Conservation (phyloP, 2,113 vertebrate species). For the Mesoclemmys tuberculata region DNA sequence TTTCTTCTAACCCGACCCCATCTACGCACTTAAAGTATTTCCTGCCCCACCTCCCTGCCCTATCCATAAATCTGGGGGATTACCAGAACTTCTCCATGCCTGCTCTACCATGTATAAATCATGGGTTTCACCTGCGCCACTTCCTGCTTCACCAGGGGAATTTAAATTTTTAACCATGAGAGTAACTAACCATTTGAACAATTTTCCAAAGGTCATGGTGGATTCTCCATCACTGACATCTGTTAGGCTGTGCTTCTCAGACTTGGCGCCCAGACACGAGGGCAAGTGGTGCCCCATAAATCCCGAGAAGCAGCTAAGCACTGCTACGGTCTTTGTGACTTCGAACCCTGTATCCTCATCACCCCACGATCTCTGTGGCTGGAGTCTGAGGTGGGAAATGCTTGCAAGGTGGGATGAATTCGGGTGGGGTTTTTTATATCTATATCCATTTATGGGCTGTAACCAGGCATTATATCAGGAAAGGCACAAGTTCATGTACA, state of each 20-base stretch:
- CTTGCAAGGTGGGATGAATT: background rate
- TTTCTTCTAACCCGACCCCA: accelerated
- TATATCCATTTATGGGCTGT: background rate
- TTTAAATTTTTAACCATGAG: background rate
- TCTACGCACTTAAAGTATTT: background rate
- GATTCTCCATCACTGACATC: background rate
- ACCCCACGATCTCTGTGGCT: background rate
- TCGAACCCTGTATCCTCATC: background rate
- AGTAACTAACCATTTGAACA: background rate
- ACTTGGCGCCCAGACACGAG: background rate
- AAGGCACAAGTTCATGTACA: constrained; percentile 47
- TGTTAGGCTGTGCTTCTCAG: background rate
- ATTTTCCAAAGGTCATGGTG: background rate
- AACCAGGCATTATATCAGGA: constrained; percentile 46
- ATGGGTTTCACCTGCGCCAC: no score
- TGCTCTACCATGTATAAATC: no score
- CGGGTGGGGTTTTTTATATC: accelerated
- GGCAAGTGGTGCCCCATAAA: background rate
- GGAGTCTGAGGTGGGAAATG: background rate
- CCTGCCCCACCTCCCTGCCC: background rate
- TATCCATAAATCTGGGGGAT: no score
- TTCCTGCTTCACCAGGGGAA: background rate
- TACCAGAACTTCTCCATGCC: no score
- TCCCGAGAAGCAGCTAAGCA: background rate
- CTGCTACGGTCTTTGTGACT: accelerated